Conservation (phyloP, 1,140 invertebrate genomes). For the Drosophila pseudoananassae region DNA sequence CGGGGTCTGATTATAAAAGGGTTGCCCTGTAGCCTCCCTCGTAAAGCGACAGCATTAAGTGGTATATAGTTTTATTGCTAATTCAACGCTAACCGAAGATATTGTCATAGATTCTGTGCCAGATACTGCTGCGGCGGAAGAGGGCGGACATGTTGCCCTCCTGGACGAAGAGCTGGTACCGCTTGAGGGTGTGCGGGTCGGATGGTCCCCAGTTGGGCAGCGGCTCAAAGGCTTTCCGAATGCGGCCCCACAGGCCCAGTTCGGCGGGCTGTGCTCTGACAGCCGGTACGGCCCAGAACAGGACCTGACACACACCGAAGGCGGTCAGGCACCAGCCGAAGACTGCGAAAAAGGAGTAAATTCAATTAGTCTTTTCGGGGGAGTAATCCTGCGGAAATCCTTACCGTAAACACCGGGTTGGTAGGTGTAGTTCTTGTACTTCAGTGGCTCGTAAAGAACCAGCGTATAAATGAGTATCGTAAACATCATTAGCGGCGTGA, state of each 20-base stretch:
- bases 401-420: conserved; percentile 85
- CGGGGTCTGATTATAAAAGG: conserved; percentile 72
- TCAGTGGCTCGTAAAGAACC: conserved; percentile 85
- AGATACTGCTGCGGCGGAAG: conserved; percentile 68
- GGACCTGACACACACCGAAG: conserved; percentile 86
- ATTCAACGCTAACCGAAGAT: conserved; percentile 76
- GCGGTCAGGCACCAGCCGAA: conserved; percentile 86
- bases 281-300: conserved; percentile 85
- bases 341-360: conserved; percentile 73
- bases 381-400: conserved; percentile 9
- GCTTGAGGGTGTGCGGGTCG: conserved; percentile 69
- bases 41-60: conserved; percentile 44
- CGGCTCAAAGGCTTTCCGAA: conserved; percentile 84
- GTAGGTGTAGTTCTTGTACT: conserved; percentile 85
- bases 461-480: conserved; percentile 88
- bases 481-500: conserved; percentile 89
- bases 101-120: conserved; percentile 82
- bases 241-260: conserved; percentile 79
- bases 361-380: conserved; percentile 26
- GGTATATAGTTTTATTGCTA: conserved; percentile 72
- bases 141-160: conserved; percentile 56
- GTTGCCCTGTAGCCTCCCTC: conserved; percentile 39
- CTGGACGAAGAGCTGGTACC: conserved; percentile 63
- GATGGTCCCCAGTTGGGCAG: conserved; percentile 86
- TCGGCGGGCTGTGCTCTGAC: conserved; percentile 64